Base-by-base conservation (phyloP, 2,888 invertebrate species). In the Cryptus viduatorius region DNA sequence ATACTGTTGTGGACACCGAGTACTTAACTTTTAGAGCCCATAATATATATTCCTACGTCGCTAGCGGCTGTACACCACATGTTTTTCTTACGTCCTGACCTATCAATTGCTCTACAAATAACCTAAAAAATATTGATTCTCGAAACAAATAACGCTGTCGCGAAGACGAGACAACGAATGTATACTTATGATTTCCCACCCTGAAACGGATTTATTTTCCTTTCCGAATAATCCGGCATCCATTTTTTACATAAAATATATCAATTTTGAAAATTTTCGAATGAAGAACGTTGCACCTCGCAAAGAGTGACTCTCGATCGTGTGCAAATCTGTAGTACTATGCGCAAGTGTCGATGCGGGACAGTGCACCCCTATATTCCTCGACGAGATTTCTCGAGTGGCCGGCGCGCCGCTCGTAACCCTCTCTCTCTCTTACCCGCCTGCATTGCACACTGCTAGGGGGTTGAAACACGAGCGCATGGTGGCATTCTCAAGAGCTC, bases 281-380 rank as follows among this genome's bases (percentile, higher is more conserved):
- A 24, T 37, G 12, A 42, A 65, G 42, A 19, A 10, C 42, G n/a
- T 37, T 44, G 42, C 16, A 65, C n/a, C 65, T 7, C 42, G 19
- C 10, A 8, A 3, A n/a, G 37, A 42, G 42, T 42, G 61, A 69
- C 65, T 42, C 79, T 80, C 79, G 76, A 83, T 83, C 69, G 50
- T 59, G 56, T 61, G 67, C 64, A 46, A 19, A 77, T 56, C 86
- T 89, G 82, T 86, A 88, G 88, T 82, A 84, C 86, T 85, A 90
- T 87, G 86, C 86, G 85, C 86, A 85, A 88, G 90, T 90, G 89
- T 90, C 89, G 88, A 81, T 78, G 69, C 53, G 78, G 87, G 89
- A 91, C 91, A 91, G 89, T 89, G 86, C 89, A 84, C 91, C 91
- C 91, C 90, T 90, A 91, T 91, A 79, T 61, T 29, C 78, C 73